Evolutionary conservation across 2,797 vertebrate species (phyloP), one percentile per base, ranked within the genome.

Genomic region (Otus scops): DNA sequence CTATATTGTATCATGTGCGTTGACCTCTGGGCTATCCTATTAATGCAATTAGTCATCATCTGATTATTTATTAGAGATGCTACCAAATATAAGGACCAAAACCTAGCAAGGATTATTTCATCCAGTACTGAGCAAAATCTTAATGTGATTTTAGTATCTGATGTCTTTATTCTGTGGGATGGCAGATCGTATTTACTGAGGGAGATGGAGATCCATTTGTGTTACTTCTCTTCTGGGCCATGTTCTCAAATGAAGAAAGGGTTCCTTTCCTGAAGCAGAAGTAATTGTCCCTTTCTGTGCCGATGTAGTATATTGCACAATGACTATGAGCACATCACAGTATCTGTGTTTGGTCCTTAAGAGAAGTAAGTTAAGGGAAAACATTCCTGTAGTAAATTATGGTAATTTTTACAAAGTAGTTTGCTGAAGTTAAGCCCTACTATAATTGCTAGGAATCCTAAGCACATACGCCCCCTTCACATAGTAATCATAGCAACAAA

Each of bases 1-100:
- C 50, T 38, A 2, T 8, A 28, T 8, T 1, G 0, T 18, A 64
- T 34, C 39, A 24, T 17, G 6, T 39, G 5, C 1, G 4, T 36
- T 61, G 47, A 60, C 27, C 8, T 15, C 20, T 39, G 41, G 30
- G 61, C 45, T 90, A 45, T 61, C 41, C 24, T 54, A 56, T 38
- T 73, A 54, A 50, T 39, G 41, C 19, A 85, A 28, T 39, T 63
- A 50, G 38, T 54, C 11, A 59, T 28, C 47, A 91, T 32, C 19
- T 23, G 13, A 7, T 17, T 51, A 34, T 24, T 75, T 53, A 9
- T 89, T 69, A 85, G 17, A 88, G 20, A 39, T 79, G 22, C 4
- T 82, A 65, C 47, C 10, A 61, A 79, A 54, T 41, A 24, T 8
- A 73, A 36, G 28, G 47, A 24, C 56, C 0, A 1, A 32, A 57